These are phyloP conservation scores for Neuroterus valhalla DNA, from an alignment of 1,140 invertebrate species.

Conservation along the genomic window DNA sequence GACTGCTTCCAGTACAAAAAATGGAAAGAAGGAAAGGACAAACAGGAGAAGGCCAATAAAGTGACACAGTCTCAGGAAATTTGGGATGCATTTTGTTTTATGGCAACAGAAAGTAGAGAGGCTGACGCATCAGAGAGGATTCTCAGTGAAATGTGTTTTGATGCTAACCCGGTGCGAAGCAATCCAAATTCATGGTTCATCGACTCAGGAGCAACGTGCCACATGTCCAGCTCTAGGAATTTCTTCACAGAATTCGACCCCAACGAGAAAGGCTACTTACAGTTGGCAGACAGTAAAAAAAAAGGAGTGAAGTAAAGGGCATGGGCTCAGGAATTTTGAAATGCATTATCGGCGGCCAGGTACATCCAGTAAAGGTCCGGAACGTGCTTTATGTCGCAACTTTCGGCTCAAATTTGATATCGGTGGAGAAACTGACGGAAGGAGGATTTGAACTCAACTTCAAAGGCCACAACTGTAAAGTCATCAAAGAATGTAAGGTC, in stretches of 20 bases:
- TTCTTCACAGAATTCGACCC: slow-evolving; percentile 26
- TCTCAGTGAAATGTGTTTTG: not conserved
- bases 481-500: too few relatives aligned
- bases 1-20: slow-evolving; percentile 39
- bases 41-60: slow-evolving; percentile 35
- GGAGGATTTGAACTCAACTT: not conserved
- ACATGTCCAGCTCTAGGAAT: too few relatives aligned
- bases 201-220: too few relatives aligned
- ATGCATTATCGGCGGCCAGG: slow-evolving; percentile 1
- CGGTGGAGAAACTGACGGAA: too few relatives aligned
- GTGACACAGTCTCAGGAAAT: not conserved
- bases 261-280: not conserved
- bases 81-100: slow-evolving; percentile 20
- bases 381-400: slow-evolving; percentile 18
- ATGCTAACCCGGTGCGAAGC: not conserved
- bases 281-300: slow-evolving; percentile 9
- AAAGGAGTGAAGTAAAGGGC: too few relatives aligned
- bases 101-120: not conserved
- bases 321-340: too few relatives aligned
- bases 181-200: slow-evolving; percentile 6
- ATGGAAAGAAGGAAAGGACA: slow-evolving; percentile 32
- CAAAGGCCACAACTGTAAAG: slow-evolving; percentile 3
- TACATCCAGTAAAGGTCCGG: slow-evolving; percentile 34
- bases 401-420: not conserved
- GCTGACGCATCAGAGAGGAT: not conserved